Conservation (phyloP, 1,140 invertebrate species). For the Meloidogyne hapla region DNA sequence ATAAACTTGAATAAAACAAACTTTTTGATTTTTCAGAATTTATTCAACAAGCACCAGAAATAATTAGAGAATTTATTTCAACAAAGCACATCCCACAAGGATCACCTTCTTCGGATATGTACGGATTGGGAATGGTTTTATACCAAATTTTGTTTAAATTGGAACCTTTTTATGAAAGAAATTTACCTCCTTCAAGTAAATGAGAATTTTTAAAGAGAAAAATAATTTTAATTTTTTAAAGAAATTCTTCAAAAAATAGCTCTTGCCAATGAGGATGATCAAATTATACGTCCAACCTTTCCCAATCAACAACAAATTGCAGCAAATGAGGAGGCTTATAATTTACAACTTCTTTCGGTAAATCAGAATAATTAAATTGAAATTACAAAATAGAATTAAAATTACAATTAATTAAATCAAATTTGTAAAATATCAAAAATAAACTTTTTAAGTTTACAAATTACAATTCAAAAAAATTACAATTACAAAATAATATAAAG, state of each 20-base stretch:
- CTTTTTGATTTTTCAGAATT: slow-evolving; percentile 38
- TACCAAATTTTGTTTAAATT: slow-evolving; percentile 61
- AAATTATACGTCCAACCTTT: slow-evolving; percentile 56
- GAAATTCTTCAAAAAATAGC: slow-evolving; percentile 57
- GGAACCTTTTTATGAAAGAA: slow-evolving; percentile 59
- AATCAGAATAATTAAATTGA: no score
- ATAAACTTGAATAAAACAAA: background rate
- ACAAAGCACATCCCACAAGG: slow-evolving; percentile 54
- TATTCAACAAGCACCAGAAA: slow-evolving; percentile 61
- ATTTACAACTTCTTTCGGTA: slow-evolving; percentile 51
- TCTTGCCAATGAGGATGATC: slow-evolving; percentile 59
- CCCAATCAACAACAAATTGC: slow-evolving; percentile 46
- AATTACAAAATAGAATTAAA: slow-evolving; percentile 39
- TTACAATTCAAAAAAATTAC: no score
- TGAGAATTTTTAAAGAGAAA: background rate
- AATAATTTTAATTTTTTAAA: slow-evolving; percentile 12
- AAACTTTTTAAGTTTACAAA: no score
- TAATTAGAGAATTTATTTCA: slow-evolving; percentile 56
- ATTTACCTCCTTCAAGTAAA: slow-evolving; percentile 48
- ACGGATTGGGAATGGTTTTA: slow-evolving; percentile 51
- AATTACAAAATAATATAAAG: no score
- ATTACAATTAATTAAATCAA: slow-evolving; percentile 32
- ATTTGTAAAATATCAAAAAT: no score
- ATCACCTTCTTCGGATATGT: slow-evolving; percentile 51
- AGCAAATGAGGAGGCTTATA: slow-evolving; percentile 44